phyloP scores from a whole-genome alignment of 2,888 invertebrate species.

The Cheilosia variabilis region DNA sequence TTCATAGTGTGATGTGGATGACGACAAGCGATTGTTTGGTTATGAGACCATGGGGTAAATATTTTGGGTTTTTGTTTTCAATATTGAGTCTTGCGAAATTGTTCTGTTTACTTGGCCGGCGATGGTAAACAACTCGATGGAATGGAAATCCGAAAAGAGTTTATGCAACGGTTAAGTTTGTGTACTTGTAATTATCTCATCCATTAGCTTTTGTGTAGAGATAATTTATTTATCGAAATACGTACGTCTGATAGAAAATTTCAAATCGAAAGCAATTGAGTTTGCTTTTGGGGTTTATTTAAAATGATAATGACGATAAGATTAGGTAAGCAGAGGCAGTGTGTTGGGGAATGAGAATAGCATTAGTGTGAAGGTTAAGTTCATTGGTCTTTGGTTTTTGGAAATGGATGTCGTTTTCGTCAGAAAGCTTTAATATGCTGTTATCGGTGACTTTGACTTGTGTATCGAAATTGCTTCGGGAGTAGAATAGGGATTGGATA shows the following conservation, averaged over 20 bases:
- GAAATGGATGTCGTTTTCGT: too few relatives aligned
- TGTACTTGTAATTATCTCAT: slow-evolving; percentile 5
- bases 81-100: background rate
- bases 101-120: slow-evolving; percentile 2
- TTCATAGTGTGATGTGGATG: slow-evolving; percentile 28
- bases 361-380: too few relatives aligned
- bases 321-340: background rate
- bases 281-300: background rate
- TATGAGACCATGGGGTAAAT: background rate
- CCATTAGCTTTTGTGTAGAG: background rate
- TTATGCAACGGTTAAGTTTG: background rate
- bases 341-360: too few relatives aligned
- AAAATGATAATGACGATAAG: slow-evolving; percentile 17
- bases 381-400: too few relatives aligned
- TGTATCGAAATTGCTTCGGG: too few relatives aligned
- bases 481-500: too few relatives aligned
- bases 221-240: slow-evolving; percentile 17
- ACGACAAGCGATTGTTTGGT: background rate
- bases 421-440: too few relatives aligned
- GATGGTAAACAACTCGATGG: background rate
- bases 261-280: background rate
- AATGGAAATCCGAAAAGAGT: background rate
- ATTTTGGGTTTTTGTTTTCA: slow-evolving; percentile 5
- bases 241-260: background rate
- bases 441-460: too few relatives aligned